A percentile compares a stretch with the other conserved stretches of the same genome.
Conservation (phyloP, 2,888 invertebrate species). For the Folsomia candida region DNA sequence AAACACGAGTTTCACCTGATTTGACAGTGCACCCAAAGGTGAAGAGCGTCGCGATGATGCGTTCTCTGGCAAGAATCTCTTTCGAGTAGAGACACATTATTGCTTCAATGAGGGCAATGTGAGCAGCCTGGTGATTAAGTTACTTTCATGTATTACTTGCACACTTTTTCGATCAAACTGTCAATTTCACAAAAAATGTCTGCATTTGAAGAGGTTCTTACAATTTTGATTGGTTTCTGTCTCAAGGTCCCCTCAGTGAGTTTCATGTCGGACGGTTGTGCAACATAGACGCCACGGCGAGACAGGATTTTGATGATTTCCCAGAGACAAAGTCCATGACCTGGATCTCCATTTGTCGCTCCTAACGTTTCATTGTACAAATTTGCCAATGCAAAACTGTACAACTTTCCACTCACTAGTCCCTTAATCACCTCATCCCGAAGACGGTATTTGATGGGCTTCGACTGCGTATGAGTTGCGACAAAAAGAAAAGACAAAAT, state of each 20-base stretch:
- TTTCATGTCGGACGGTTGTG: slow-evolving; percentile 49
- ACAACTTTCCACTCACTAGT: slow-evolving; percentile 44
- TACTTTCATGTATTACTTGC: slow-evolving; percentile 1
- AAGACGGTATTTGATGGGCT: slow-evolving; percentile 35
- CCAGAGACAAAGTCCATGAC: slow-evolving; percentile 43
- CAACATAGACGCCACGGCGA: slow-evolving; percentile 47
- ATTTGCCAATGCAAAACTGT: slow-evolving; percentile 44
- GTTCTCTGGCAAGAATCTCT: slow-evolving; percentile 45
- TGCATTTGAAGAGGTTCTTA: slow-evolving; percentile 23
- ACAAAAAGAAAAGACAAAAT: slow-evolving; percentile 14
- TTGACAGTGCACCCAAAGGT: slow-evolving; percentile 45
- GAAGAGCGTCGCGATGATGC: slow-evolving; percentile 41
- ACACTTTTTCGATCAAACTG: background rate
- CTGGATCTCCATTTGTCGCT: slow-evolving; percentile 24
- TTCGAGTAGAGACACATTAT: slow-evolving; percentile 48
- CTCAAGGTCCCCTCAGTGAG: slow-evolving; percentile 47
- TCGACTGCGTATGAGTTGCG: slow-evolving; percentile 9
- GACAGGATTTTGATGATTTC: slow-evolving; percentile 49
- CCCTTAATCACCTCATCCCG: slow-evolving; percentile 47
- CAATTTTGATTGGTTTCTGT: slow-evolving; percentile 47
- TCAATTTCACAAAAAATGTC: background rate
- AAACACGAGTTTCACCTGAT: slow-evolving; percentile 34
- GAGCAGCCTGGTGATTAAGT: slow-evolving; percentile 44
- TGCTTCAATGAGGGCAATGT: slow-evolving; percentile 50
- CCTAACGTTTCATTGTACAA: slow-evolving; percentile 37